These are phyloP conservation scores for Syrphus vitripennis DNA, from an alignment of 2,888 invertebrate species.

Conservation along the genomic window DNA sequence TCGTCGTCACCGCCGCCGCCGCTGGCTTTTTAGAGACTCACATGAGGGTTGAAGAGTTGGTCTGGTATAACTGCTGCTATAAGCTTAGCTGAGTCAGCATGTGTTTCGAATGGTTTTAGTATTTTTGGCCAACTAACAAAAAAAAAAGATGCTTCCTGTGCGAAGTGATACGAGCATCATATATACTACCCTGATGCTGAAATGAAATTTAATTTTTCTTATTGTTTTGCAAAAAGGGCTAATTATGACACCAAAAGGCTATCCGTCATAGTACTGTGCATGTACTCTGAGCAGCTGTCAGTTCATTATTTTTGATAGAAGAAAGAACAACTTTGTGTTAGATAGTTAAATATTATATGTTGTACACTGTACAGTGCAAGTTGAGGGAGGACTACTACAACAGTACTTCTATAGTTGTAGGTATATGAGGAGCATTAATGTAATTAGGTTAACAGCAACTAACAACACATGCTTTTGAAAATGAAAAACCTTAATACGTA, in stretches of 20 bases:
- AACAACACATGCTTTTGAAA: background rate
- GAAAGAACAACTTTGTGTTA: background rate
- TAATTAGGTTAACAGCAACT: slow-evolving; percentile 37
- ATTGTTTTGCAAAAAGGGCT: slow-evolving; percentile 46
- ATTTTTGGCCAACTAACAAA: background rate
- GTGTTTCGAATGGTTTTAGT: slow-evolving; percentile 38
- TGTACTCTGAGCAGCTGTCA: slow-evolving; percentile 53
- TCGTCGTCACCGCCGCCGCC: background rate
- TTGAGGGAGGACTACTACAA: background rate
- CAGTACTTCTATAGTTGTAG: background rate
- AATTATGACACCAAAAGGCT: slow-evolving; percentile 67
- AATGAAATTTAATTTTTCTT: slow-evolving; percentile 51
- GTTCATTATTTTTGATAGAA: slow-evolving; percentile 53
- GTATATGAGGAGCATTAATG: slow-evolving; percentile 49
- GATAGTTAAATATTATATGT: too few species aligned
- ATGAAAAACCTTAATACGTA: background rate
- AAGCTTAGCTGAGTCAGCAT: slow-evolving; percentile 29
- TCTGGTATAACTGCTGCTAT: background rate
- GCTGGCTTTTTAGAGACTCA: background rate
- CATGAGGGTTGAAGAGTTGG: background rate
- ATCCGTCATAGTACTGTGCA: slow-evolving; percentile 53
- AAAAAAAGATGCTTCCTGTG: slow-evolving; percentile 51
- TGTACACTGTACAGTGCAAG: background rate
- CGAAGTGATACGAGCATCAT: background rate
- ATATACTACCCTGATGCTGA: background rate